These are phyloP conservation scores for Drosophila ustulata DNA, from an alignment of 2,888 invertebrate genomes.

Conservation along the genomic window DNA sequence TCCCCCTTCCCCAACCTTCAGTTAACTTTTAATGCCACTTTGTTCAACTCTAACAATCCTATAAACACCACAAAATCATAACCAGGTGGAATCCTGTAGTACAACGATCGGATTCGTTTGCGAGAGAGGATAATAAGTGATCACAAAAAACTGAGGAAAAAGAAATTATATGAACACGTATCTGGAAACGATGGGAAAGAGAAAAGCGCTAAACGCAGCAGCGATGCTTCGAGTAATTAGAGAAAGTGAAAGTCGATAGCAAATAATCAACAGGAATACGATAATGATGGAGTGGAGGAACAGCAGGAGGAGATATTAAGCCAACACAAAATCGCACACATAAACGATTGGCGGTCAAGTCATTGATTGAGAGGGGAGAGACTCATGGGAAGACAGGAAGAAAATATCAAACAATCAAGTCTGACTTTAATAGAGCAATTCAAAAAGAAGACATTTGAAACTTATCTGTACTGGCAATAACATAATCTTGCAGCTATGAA, in stretches of 20 bases:
- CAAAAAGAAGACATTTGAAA: too few species aligned
- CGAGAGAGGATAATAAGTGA: constrained; percentile 1
- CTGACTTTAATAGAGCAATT: too few species aligned
- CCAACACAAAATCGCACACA: background rate
- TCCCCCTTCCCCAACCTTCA: too few species aligned
- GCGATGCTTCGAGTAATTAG: constrained; percentile 15
- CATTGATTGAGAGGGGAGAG: too few species aligned
- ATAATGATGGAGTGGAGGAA: constrained; percentile 18
- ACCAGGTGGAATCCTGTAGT: background rate
- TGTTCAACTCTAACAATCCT: background rate
- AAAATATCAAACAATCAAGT: too few species aligned
- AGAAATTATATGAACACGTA: background rate
- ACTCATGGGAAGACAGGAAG: too few species aligned
- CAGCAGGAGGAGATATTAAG: background rate
- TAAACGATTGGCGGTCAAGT: background rate
- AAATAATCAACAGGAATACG: constrained; percentile 33
- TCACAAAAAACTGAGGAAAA: background rate
- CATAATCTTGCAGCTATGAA: too few species aligned
- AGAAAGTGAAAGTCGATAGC: constrained; percentile 43
- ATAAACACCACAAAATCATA: too few species aligned
- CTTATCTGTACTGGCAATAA: too few species aligned
- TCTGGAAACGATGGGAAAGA: constrained; percentile 1
- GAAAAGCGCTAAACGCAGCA: constrained; percentile 8
- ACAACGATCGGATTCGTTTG: constrained; percentile 1
- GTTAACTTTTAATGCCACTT: background rate